phyloP scores from a whole-genome alignment of 2,797 vertebrate genomes.

The Bufotes viridis region DNA sequence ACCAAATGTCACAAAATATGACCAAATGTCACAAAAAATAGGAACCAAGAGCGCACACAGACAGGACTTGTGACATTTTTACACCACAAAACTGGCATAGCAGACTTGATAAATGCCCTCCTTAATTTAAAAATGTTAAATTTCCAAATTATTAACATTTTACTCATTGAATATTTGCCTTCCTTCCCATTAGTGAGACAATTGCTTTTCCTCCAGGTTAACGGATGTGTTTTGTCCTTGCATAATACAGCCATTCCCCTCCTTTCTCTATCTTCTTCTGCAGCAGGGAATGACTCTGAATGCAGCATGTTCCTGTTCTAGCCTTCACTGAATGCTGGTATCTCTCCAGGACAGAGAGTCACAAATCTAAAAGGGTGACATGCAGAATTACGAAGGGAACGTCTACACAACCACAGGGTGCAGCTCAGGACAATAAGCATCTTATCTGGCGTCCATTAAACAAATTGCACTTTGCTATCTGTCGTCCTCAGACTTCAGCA shows the following conservation, averaged over 20 bases:
- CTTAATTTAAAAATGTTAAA: slow-evolving; percentile 19
- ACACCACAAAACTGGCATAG: no score
- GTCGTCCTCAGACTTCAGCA: slow-evolving; percentile 41
- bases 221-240: slow-evolving; percentile 42
- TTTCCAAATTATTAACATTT: neutral
- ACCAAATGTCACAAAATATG: no score
- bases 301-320: neutral
- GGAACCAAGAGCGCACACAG: no score
- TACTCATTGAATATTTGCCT: neutral
- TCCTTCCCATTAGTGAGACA: slow-evolving; percentile 28
- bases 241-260: slow-evolving; percentile 21
- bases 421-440: slow-evolving; percentile 43
- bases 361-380: slow-evolving; percentile 52
- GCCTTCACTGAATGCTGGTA: slow-evolving; percentile 4
- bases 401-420: slow-evolving; percentile 39
- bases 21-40: no score
- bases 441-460: slow-evolving; percentile 52
- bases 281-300: slow-evolving; percentile 18
- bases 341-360: slow-evolving; percentile 41
- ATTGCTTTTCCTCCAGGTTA: slow-evolving; percentile 32
- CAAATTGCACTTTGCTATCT: slow-evolving; percentile 49
- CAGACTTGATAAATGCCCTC: no score
- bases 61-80: no score
- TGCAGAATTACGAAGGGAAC: slow-evolving; percentile 26
- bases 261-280: slow-evolving; percentile 27